Conservation (phyloP, 2,113 vertebrate species). For the Pteruthius melanotis region DNA sequence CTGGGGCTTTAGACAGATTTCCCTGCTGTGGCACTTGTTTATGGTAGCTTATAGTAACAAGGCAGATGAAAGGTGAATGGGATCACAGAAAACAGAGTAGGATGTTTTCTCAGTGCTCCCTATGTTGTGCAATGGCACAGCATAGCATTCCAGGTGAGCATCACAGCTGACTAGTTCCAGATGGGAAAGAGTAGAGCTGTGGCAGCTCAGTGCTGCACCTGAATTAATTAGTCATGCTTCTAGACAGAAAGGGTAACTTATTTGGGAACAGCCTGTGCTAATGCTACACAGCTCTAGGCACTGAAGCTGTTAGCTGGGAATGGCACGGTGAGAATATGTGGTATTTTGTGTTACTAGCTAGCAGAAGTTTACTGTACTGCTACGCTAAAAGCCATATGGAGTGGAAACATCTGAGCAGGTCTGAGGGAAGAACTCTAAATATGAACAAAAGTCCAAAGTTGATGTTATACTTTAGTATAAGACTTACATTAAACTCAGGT, state of each 20-base stretch:
- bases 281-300: not conserved
- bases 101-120: not conserved
- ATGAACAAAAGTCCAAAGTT: not conserved
- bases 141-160: not conserved
- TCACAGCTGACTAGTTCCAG: not conserved
- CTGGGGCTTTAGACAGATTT: not conserved
- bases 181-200: not conserved
- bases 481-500: not conserved
- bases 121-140: not conserved
- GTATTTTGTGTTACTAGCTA: not conserved
- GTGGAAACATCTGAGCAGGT: not conserved
- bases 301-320: constrained; percentile 16
- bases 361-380: not conserved
- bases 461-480: not conserved
- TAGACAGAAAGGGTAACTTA: not conserved
- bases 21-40: not conserved
- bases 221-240: not conserved
- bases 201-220: not conserved
- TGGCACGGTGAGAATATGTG: not conserved
- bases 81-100: not conserved
- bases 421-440: not conserved
- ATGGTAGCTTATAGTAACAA: not conserved
- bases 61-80: not conserved
- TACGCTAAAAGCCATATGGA: not conserved
- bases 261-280: constrained; percentile 16